Evolutionary conservation across 1,140 invertebrate species (phyloP), one percentile per base, ranked within the genome.

Genomic region (Penaeus japonicus): DNA sequence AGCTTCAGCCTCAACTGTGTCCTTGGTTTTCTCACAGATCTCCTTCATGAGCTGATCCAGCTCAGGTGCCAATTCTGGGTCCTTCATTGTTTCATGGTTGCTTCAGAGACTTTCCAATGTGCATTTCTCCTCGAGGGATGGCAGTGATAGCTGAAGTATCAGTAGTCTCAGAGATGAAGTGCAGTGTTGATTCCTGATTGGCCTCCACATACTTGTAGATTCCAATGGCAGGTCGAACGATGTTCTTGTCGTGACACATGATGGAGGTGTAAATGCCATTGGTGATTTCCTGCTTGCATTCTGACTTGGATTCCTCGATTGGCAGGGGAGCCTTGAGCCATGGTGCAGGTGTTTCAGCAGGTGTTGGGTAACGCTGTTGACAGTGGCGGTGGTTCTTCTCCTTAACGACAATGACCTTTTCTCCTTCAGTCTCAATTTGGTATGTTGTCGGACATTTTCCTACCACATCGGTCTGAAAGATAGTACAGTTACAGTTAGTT

Each of bases 361-460:
- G 59, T 62, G 83, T 84, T 20, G 57, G 59, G 75, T 90, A 90
- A 30, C 81, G 85, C 18, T 90, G 32, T 17, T 80, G 70, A 54
- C 89, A 90, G 18, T 77, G 59, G 12, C 82, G 85, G 53, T 90
- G 89, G 59, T 90, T 77, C 73, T 90, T 90, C 32, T 80, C 35
- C 78, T 88, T 87, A 20, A 35, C 85, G 2, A 90, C 85, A 32
- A 80, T 24, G 32, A 90, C 77, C 7, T 47, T 78, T n/a, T 77
- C 82, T 53, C 82, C 62, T n/a, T 90, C 75, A 5, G 24, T 62
- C 55, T 87, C 47, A 35, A 85, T 57, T 18, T 81, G 55, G 39
- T 90, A 90, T 15, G 47, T 22, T n/a, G 89, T 90, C 4, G 86
- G 86, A 70, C 89, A 90, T 32, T 20, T 84, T 24, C 89, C 89